Evolutionary conservation across 2,888 invertebrate genomes (phyloP), one percentile per base, ranked within the genome.

Genomic region (Tyria jacobaeae): DNA sequence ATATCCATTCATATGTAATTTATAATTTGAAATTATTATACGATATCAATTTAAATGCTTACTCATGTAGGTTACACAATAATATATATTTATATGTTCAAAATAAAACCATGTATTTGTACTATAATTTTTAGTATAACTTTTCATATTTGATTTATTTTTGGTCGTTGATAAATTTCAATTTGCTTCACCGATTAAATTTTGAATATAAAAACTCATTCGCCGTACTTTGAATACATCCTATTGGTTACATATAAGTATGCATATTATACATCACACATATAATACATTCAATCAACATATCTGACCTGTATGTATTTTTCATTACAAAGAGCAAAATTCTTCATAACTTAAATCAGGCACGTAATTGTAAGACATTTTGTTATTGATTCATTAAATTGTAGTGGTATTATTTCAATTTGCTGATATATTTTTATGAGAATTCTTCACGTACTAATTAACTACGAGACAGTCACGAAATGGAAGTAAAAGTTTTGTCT

Each of bases 101-200:
- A 24, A 52, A 37, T 39, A 15, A 24, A 37, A 52, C 25, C 9
- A 17, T 39, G 17, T 2, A 39, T 39, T 25, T 24, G 14, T 37
- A 39, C 52, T 31, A 15, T 12, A 24, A 41, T 44, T 35, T 60
- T 61, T 25, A 47, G 27, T 35, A 10, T 54, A 55, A 60, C 57
- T 51, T 35, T 57, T 50, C 48, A 57, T 68, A 71, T 68, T 68
- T 68, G 27, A 73, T 58, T 68, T 71, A 73, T 58, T 68, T 71
- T 73, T 41, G 60, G 59, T 52, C 37, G 44, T 37, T 37, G 35
- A 64, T 67, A 57, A 60, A 66, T 64, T 69, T 69, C 49, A 63
- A 68, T 68, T 59, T 63, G 44, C 47, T 59, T 44, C n/a, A 49
- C 51, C 71, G 68, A 70, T 65, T 56, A 68, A 48, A 58, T 25